A percentile compares a stretch with the other conserved stretches of the same genome.
Evolutionary conservation across 2,888 invertebrate genomes (phyloP).

Genomic region (Cantharis lateralis): DNA sequence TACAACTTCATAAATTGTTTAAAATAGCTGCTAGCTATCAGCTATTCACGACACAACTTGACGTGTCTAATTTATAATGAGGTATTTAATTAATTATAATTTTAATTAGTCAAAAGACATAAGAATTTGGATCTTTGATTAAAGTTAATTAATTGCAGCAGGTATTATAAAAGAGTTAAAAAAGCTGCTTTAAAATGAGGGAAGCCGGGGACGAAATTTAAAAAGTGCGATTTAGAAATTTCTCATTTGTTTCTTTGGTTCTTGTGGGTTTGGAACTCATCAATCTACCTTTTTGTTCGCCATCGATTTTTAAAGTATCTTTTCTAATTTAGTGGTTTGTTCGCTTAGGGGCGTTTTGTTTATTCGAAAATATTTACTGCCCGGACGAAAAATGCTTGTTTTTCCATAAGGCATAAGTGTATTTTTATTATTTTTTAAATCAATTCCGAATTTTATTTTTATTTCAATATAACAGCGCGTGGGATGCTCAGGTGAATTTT

Average conservation of each 20-base stretch:
- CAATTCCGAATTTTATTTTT: no score
- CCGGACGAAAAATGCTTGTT: not conserved
- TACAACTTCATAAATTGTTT: not conserved
- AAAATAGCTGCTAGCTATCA: not conserved
- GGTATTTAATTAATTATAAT: not conserved
- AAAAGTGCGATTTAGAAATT: not conserved
- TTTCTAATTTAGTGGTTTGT: not conserved
- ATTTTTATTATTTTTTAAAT: not conserved
- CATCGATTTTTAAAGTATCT: not conserved
- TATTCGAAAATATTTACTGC: not conserved
- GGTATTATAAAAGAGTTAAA: not conserved
- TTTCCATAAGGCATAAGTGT: not conserved
- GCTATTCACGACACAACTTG: not conserved
- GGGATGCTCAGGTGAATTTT: no score
- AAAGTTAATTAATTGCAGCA: not conserved
- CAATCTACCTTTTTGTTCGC: not conserved
- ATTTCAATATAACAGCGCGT: not conserved
- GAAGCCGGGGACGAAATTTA: not conserved
- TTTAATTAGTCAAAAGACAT: not conserved
- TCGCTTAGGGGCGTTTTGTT: not conserved
- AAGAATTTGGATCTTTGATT: not conserved
- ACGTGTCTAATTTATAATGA: not conserved
- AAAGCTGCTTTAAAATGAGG: not conserved
- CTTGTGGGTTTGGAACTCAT: not conserved
- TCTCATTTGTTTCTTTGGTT: not conserved